These are phyloP conservation scores for Porites evermanni DNA, from an alignment of 92 coral and sea anemone genomes.

Conservation along the genomic window DNA sequence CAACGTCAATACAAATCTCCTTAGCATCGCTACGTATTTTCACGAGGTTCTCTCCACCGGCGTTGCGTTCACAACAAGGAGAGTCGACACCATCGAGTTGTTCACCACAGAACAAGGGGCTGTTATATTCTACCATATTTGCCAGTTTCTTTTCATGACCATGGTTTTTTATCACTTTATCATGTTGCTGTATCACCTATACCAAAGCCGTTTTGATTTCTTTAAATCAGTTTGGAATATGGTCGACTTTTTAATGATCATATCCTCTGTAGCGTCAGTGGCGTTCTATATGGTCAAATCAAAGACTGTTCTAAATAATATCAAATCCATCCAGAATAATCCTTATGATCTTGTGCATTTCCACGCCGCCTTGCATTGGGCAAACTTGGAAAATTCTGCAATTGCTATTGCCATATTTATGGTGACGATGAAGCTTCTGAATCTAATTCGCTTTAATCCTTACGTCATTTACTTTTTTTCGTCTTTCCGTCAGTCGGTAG, in stretches of 20 bases:
- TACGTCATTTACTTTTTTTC: constrained; percentile 47
- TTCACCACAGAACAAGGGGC: constrained; percentile 52
- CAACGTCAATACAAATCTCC: constrained; percentile 52
- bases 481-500: constrained; percentile 48
- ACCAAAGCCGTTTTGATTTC: constrained; percentile 33
- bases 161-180: constrained; percentile 53
- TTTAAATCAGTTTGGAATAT: constrained; percentile 51
- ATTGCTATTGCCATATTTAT: constrained; percentile 48
- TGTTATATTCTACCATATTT: constrained; percentile 42
- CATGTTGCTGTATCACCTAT: constrained; percentile 20
- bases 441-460: constrained; percentile 57
- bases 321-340: constrained; percentile 40
- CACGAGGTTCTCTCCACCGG: constrained; percentile 55
- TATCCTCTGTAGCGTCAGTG: constrained; percentile 38
- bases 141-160: constrained; percentile 50
- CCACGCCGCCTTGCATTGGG: constrained; percentile 46
- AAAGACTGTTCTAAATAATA: constrained; percentile 30
- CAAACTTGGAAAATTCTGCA: constrained; percentile 34
- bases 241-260: constrained; percentile 37
- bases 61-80: constrained; percentile 28
- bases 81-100: constrained; percentile 44
- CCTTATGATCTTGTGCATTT: constrained; percentile 48
- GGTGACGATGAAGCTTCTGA: constrained; percentile 49
- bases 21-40: constrained; percentile 41
- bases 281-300: constrained; percentile 46